A percentile compares a stretch with the other conserved stretches of the same genome.
These are phyloP conservation scores for Muntiacus muntjak DNA, from an alignment of 2,113 vertebrate genomes.

Conservation along the genomic window DNA sequence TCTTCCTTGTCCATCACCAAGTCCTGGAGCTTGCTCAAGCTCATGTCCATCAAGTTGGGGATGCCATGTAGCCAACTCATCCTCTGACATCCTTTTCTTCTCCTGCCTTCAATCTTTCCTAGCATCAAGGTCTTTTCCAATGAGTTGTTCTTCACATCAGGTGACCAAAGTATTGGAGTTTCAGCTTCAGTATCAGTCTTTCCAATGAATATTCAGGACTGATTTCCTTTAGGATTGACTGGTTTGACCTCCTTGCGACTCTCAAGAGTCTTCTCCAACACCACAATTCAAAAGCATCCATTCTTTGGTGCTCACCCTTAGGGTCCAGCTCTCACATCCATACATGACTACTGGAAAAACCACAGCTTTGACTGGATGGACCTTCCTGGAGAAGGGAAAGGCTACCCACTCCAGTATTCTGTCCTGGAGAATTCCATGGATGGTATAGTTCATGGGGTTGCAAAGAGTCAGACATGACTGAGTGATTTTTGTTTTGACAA, in stretches of 20 bases:
- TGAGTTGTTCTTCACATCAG: accelerated
- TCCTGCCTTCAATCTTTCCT: not conserved
- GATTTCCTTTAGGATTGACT: not conserved
- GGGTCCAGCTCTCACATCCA: not conserved
- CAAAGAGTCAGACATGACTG: accelerated
- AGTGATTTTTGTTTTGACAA: not conserved
- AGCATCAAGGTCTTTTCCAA: not conserved
- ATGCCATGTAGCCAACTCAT: not conserved
- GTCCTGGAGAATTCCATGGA: not conserved
- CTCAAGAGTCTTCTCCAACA: not conserved
- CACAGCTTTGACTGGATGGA: not conserved
- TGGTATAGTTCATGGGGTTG: not conserved
- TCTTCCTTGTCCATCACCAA: not conserved
- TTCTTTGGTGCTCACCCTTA: not conserved
- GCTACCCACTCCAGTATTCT: not conserved
- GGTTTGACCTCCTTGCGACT: not conserved
- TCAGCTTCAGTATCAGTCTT: not conserved
- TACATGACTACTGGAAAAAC: not conserved
- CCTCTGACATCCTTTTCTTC: not conserved
- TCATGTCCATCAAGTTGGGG: not conserved
- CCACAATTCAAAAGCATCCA: not conserved
- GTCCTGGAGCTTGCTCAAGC: not conserved
- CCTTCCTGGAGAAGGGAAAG: not conserved
- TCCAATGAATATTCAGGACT: not conserved
- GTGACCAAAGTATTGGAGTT: not conserved